phyloP scores from a whole-genome alignment of 2,113 vertebrate species.

The Hippopotamus amphibius region DNA sequence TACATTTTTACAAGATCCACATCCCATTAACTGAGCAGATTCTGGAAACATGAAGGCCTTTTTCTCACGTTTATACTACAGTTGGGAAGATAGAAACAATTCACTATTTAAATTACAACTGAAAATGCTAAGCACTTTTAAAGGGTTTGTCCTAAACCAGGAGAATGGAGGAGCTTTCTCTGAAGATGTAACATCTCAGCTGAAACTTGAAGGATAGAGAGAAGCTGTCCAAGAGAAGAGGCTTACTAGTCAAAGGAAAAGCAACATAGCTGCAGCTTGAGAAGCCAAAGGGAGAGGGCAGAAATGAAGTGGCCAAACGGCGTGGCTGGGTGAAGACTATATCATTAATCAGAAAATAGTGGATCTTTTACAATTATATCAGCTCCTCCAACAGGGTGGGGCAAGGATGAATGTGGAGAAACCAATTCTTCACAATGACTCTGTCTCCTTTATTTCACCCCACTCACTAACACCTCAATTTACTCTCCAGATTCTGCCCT shows the following conservation, averaged over 20 bases:
- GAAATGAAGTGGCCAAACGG: neutral
- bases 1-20: neutral
- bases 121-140: neutral
- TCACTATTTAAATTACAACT: neutral
- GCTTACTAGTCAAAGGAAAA: neutral
- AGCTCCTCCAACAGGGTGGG: neutral
- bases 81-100: neutral
- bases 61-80: neutral
- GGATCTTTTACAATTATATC: too few relatives aligned
- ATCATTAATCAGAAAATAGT: neutral
- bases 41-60: neutral
- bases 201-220: neutral
- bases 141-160: neutral
- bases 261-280: neutral
- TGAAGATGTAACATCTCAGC: neutral
- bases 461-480: too few relatives aligned
- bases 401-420: neutral
- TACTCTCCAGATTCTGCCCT: neutral
- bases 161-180: neutral
- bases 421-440: neutral
- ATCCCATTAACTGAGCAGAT: neutral
- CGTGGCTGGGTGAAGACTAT: neutral
- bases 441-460: neutral
- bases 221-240: neutral
- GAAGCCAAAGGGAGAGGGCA: neutral